Evolutionary conservation across 2,113 vertebrate species (phyloP), one percentile per base, ranked within the genome.

Genomic region (Proterorhinus semilunaris): DNA sequence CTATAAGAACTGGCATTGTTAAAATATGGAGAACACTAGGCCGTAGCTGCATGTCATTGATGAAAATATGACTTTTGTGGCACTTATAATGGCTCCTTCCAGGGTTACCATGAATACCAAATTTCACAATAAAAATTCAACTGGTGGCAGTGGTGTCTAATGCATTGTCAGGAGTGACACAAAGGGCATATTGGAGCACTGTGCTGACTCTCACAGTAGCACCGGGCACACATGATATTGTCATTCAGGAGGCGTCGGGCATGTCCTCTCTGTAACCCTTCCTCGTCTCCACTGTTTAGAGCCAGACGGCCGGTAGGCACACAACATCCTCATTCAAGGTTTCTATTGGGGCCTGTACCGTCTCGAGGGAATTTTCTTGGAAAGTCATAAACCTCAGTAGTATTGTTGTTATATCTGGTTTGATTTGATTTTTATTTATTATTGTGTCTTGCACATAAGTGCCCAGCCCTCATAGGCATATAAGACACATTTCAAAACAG

Each of bases 211-310:
- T 15, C 63, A 15, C 69, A 46, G 51, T 61, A 51, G 42, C 55
- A 36, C 55, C 61, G 48, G 10, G 16, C 55, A 10, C 59, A 62
- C 62, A 58, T 12, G 59, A 65, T 74, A 83, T 86, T 83, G 83
- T 81, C 80, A 89, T 87, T 85, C 86, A 85, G 61, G 69, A 81
- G 71, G 75, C 73, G 66, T 70, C 73, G 27, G 75, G 75, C 47
- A 73, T 70, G 80, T 81, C 65, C 77, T 15, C 6, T 75, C 72
- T 77, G 76, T 78, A 88, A 72, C 76, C 72, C 84, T 81, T 86
- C 85, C 86, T 86, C 84, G 76, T 83, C 71, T 86, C 21, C 71
- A 79, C 81, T 81, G 62, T 76, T 83, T 67, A 65, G 71, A 81
- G 80, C 88, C 83, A 82, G 82, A 76, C 79, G 69, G 78, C 80